These are phyloP conservation scores for Oncorhynchus kisutch DNA, from an alignment of 2,113 vertebrate species.

Conservation along the genomic window DNA sequence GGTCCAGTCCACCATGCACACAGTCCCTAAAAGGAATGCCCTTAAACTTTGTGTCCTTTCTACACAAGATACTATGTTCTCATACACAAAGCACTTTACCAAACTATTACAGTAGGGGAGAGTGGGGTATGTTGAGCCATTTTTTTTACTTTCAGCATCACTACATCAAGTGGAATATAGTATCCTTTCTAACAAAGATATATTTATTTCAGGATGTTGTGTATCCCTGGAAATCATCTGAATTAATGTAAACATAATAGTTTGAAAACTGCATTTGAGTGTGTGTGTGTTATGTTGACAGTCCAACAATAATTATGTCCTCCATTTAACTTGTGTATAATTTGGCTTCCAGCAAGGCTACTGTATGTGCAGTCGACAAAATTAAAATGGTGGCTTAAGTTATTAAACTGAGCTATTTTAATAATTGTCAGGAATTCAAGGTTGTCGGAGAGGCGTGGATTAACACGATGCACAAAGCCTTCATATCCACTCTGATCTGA, in stretches of 20 bases:
- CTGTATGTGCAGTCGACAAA: conserved; percentile 65
- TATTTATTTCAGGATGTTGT: background rate
- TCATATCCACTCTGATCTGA: conserved; percentile 58
- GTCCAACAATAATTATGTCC: background rate
- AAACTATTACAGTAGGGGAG: no score
- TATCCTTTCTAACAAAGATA: no score
- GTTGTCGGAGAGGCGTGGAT: conserved; percentile 81
- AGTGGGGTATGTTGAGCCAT: no score
- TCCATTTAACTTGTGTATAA: conserved; percentile 39
- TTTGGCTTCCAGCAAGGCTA: conserved; percentile 32
- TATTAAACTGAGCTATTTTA: conserved; percentile 94
- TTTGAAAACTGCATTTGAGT: no score
- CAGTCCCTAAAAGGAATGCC: background rate
- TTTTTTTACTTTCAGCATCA: no score
- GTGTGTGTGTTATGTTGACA: background rate
- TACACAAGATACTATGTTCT: no score
- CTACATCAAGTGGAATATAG: no score
- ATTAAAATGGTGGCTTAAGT: conserved; percentile 89
- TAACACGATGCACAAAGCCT: conserved; percentile 85
- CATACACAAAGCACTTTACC: no score
- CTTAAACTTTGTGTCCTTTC: background rate
- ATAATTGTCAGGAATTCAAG: conserved; percentile 77
- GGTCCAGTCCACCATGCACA: background rate
- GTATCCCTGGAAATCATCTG: background rate
- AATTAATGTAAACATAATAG: no score